phyloP scores from a whole-genome alignment of 2,888 invertebrate genomes.

The Apodemia mormo region DNA sequence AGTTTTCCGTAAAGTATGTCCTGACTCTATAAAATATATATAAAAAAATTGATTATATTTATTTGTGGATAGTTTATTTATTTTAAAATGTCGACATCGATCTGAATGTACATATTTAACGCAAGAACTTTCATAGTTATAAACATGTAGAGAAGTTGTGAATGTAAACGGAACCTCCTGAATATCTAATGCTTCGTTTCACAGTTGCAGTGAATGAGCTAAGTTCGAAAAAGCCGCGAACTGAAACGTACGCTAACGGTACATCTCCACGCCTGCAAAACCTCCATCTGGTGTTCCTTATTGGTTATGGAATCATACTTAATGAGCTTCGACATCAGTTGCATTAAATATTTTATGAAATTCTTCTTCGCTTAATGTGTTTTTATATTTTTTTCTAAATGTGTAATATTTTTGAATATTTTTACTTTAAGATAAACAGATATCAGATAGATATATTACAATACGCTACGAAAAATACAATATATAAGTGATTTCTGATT shows the following conservation, averaged over 20 bases:
- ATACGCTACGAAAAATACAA: background rate
- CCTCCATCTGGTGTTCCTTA: conserved; percentile 50
- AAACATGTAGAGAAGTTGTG: background rate
- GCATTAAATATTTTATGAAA: conserved; percentile 22
- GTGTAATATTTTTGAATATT: background rate
- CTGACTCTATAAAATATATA: too few relatives aligned
- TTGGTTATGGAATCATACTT: conserved; percentile 52
- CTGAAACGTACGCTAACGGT: conserved; percentile 60
- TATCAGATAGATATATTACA: background rate
- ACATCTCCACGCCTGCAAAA: conserved; percentile 46
- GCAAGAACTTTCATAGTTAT: background rate
- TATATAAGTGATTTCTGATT: background rate
- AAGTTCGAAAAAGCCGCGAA: conserved; percentile 64
- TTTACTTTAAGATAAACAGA: background rate
- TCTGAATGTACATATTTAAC: background rate
- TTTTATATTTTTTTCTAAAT: conserved; percentile 1
- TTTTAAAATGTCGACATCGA: background rate
- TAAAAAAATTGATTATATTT: too few relatives aligned
- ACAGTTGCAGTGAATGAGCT: conserved; percentile 76
- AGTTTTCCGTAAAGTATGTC: too few relatives aligned
- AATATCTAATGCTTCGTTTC: conserved; percentile 35
- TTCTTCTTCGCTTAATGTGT: conserved; percentile 3
- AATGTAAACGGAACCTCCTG: conserved; percentile 19
- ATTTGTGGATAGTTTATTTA: background rate
- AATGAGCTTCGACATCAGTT: conserved; percentile 41